These are phyloP conservation scores for Ardeotis arabs DNA, from an alignment of 2,113 vertebrate genomes.

Conservation along the genomic window DNA sequence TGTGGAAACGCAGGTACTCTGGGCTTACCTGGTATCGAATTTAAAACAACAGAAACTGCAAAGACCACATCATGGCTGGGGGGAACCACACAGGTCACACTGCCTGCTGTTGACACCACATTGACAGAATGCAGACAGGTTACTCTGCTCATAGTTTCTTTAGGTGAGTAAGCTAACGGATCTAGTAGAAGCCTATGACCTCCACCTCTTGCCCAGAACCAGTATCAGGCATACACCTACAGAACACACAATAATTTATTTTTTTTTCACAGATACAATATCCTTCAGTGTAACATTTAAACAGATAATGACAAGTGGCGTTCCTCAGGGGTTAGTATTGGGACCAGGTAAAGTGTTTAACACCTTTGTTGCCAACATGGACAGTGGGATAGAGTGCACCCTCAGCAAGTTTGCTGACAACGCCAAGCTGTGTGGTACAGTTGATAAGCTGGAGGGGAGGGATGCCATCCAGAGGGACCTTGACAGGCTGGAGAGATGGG, in stretches of 20 bases:
- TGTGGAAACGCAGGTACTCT: not conserved
- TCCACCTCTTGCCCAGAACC: not conserved
- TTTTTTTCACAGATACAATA: not conserved
- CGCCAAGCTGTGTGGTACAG: too few relatives aligned
- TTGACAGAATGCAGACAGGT: not conserved
- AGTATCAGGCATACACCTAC: not conserved
- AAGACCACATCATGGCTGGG: not conserved
- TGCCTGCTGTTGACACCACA: not conserved
- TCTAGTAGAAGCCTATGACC: not conserved
- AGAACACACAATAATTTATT: not conserved
- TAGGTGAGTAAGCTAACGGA: not conserved
- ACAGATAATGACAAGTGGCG: not conserved
- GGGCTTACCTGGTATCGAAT: not conserved
- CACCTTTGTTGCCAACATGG: too few relatives aligned
- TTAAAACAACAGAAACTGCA: not conserved
- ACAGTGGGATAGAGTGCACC: too few relatives aligned
- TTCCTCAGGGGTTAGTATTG: too few relatives aligned
- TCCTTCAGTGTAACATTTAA: not conserved
- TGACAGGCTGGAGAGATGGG: too few relatives aligned
- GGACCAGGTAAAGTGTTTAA: too few relatives aligned
- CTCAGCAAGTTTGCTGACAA: too few relatives aligned
- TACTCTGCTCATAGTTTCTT: fast-evolving
- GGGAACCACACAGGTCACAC: not conserved
- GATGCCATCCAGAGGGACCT: too few relatives aligned
- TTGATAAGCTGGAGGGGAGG: too few relatives aligned